phyloP scores from a whole-genome alignment of 2,113 vertebrate genomes.

The Numida meleagris region DNA sequence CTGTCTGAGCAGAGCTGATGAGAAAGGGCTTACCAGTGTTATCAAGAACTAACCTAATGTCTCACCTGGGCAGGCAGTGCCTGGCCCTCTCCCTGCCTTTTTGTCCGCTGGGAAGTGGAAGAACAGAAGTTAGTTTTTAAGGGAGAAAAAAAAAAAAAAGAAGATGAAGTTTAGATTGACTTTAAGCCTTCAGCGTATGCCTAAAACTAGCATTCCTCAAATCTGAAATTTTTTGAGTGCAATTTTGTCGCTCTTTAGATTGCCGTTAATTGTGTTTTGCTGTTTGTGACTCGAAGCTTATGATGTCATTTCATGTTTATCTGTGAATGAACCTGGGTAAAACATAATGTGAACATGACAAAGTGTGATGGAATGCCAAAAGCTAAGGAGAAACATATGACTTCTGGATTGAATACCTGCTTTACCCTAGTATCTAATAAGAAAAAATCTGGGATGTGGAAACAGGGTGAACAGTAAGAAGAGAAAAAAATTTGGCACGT shows the following conservation, averaged over 20 bases:
- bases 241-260: neutral
- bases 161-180: neutral
- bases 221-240: neutral
- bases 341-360: conserved; percentile 57
- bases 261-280: neutral
- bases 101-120: neutral
- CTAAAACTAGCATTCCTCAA: neutral
- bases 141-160: neutral
- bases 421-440: conserved; percentile 69
- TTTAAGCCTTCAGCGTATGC: neutral
- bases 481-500: conserved; percentile 73
- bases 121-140: neutral
- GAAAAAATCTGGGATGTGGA: conserved; percentile 61
- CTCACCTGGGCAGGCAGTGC: neutral
- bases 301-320: conserved; percentile 61
- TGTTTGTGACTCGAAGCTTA: conserved; percentile 61
- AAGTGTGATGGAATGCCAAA: conserved; percentile 67
- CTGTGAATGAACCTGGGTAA: conserved; percentile 24
- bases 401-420: conserved; percentile 53
- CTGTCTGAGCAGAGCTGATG: neutral
- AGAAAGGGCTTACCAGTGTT: neutral
- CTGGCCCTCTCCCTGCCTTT: neutral
- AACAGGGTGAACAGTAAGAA: conserved; percentile 71
- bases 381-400: conserved; percentile 79
- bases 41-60: neutral